These are phyloP conservation scores for Otis tarda DNA, from an alignment of 2,113 vertebrate genomes.

Conservation along the genomic window DNA sequence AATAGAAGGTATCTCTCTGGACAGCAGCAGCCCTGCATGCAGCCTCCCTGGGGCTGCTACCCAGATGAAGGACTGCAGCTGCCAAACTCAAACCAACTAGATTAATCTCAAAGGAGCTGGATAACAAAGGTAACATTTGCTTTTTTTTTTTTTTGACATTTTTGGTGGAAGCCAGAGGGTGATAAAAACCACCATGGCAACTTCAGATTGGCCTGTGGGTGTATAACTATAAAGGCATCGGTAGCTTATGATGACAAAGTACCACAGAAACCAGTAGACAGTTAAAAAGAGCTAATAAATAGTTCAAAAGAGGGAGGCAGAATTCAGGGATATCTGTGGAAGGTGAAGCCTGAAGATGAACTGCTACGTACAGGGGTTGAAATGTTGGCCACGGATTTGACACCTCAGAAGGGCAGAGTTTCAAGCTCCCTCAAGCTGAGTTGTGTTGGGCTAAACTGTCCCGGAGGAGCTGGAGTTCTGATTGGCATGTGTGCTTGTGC, in stretches of 20 bases:
- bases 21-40: background rate
- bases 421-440: background rate
- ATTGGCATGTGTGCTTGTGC: background rate
- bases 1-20: background rate
- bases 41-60: too few relatives aligned
- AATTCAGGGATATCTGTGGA: background rate
- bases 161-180: background rate
- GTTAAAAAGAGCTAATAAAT: background rate
- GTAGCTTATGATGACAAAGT: background rate
- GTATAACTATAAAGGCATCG: background rate
- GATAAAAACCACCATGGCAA: background rate
- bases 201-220: background rate
- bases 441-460: background rate
- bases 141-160: background rate
- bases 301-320: background rate
- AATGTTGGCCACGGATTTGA: accelerated
- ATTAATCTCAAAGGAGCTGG: background rate
- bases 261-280: background rate
- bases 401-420: background rate
- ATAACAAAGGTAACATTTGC: background rate
- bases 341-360: background rate
- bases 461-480: background rate
- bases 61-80: background rate
- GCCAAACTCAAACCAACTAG: background rate
- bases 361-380: background rate